Conservation (phyloP, 1,140 invertebrate species). For the Druon quercuslanigerum region DNA sequence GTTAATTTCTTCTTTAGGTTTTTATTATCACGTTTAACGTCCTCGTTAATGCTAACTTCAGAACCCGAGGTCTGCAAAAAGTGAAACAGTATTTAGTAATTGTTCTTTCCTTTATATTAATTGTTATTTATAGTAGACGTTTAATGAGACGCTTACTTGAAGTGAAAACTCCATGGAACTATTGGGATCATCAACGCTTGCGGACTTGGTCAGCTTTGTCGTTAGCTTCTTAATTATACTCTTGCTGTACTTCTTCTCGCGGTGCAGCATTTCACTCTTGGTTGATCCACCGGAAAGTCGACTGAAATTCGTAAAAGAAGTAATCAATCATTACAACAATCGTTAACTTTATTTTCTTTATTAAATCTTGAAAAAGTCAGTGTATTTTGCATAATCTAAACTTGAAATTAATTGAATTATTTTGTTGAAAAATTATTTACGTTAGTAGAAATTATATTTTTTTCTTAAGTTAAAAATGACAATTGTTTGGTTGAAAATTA, state of each 20-base stretch:
- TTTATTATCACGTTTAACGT: slow-evolving; percentile 80
- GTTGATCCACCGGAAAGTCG: slow-evolving; percentile 88
- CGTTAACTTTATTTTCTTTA: too few relatives aligned
- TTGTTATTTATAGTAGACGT: slow-evolving; percentile 50
- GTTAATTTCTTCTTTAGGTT: slow-evolving; percentile 87
- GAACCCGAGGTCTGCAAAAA: slow-evolving; percentile 83
- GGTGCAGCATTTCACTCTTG: slow-evolving; percentile 86
- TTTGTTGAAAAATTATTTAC: too few relatives aligned
- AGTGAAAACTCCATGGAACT: slow-evolving; percentile 76
- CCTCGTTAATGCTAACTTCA: slow-evolving; percentile 83
- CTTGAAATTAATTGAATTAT: too few relatives aligned
- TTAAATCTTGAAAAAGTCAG: too few relatives aligned
- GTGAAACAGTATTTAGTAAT: slow-evolving; percentile 21
- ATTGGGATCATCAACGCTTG: slow-evolving; percentile 84
- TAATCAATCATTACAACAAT: slow-evolving; percentile 10
- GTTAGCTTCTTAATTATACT: slow-evolving; percentile 87
- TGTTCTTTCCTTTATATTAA: slow-evolving; percentile 12
- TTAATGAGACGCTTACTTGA: slow-evolving; percentile 66
- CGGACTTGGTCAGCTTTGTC: slow-evolving; percentile 89
- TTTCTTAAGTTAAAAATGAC: too few relatives aligned
- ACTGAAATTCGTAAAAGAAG: slow-evolving; percentile 70
- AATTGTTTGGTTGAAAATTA: too few relatives aligned
- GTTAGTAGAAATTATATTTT: too few relatives aligned
- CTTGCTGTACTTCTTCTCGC: slow-evolving; percentile 87
- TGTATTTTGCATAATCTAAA: too few relatives aligned